phyloP scores from a whole-genome alignment of 2,113 vertebrate species.

The Eclectus roratus region DNA sequence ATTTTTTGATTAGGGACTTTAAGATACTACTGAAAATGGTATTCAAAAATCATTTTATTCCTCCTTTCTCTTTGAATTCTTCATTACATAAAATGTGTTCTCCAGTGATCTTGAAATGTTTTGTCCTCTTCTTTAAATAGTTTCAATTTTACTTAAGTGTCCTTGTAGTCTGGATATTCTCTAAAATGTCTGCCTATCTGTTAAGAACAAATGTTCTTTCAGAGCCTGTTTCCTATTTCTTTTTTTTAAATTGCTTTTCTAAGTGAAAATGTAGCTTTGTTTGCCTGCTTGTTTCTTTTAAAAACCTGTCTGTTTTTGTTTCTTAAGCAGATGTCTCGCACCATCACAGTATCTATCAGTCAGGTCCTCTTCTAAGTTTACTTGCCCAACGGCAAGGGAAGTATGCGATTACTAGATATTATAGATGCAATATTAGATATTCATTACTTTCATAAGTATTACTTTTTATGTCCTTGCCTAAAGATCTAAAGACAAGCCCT shows the following conservation, averaged over 20 bases:
- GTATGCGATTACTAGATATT: not conserved
- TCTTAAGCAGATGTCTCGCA: not conserved
- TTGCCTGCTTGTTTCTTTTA: not conserved
- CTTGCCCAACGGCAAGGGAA: not conserved
- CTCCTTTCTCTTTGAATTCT: not conserved
- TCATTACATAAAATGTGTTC: not conserved
- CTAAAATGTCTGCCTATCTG: not conserved
- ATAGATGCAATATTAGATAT: not conserved
- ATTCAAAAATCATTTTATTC: slow-evolving; percentile 5
- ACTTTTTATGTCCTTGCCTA: not conserved
- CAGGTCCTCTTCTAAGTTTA: not conserved
- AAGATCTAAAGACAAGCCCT: not conserved
- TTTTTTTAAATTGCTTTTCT: not conserved
- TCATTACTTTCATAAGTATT: not conserved
- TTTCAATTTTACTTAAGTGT: slow-evolving; percentile 33
- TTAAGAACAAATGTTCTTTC: not conserved
- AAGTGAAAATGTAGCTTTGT: not conserved
- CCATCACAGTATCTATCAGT: not conserved
- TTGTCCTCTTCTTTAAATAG: slow-evolving; percentile 27
- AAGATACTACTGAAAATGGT: not conserved
- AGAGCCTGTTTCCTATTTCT: not conserved
- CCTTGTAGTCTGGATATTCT: not conserved
- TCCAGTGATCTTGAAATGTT: not conserved
- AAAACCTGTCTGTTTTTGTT: not conserved
- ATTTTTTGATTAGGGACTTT: not conserved